Percentiles rank a stretch among this genome's conserved stretches.
Evolutionary conservation across 2,888 invertebrate genomes (phyloP).

Genomic region (Leptopterna dolabrata): DNA sequence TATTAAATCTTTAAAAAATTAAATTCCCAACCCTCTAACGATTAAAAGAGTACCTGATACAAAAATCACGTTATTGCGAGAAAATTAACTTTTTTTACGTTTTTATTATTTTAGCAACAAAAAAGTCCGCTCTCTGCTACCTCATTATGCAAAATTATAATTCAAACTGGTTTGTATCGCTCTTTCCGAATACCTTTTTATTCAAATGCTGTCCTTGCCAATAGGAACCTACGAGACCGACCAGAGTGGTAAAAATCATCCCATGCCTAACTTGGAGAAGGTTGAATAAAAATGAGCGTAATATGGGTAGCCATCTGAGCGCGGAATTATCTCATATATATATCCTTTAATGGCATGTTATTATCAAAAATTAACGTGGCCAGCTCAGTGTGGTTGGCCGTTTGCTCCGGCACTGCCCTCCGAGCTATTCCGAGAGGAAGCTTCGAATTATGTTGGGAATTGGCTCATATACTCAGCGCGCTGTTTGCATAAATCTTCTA

Average conservation of each 20-base stretch:
- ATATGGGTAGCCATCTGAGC: not conserved
- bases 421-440: conserved; percentile 6
- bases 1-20: too few relatives aligned
- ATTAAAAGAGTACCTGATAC: too few relatives aligned
- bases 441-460: conserved; percentile 20
- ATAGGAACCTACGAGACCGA: too few relatives aligned
- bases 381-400: conserved; percentile 30
- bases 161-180: not conserved
- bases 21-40: too few relatives aligned
- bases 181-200: too few relatives aligned
- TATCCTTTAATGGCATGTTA: conserved; percentile 36
- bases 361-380: conserved; percentile 27
- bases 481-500: not conserved
- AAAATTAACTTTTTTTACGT: too few relatives aligned
- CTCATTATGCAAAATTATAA: not conserved
- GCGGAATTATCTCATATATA: conserved; percentile 6
- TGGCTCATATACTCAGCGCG: not conserved
- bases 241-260: not conserved
- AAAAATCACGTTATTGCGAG: too few relatives aligned
- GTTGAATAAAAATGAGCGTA: not conserved
- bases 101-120: not conserved
- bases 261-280: not conserved
- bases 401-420: not conserved
- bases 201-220: too few relatives aligned
- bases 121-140: not conserved